Base-by-base conservation (phyloP, 1,140 invertebrate species). In the Neoseiulus cucumeris region DNA sequence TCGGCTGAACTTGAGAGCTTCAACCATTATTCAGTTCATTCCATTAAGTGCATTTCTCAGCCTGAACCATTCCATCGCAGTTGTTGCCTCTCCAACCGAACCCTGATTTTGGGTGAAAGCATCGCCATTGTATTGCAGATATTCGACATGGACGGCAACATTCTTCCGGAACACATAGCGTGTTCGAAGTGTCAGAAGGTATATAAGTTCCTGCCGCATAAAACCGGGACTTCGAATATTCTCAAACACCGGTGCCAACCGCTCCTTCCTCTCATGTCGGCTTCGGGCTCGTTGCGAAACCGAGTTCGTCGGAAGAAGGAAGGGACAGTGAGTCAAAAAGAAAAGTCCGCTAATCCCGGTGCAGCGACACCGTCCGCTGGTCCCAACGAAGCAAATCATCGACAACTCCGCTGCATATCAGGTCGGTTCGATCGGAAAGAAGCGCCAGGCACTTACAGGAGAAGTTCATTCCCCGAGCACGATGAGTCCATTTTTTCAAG, bases 161-260 rank as follows among this genome's bases (percentile, higher is more conserved):
- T 17, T 2, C 2, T 59, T 29, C 14, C 51, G 33, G 51, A 59
- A 20, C 51, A 59, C 9, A 33, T 59, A 33, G 51, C 51, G 14
- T 59, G 51, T 25, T 59, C 51, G 9, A 59, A 59, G 9, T 59
- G 51, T 20, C 51, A 25, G 14, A 59, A 59, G 9, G 51, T 59
- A 12, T 59, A 59, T 33, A 25, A 33, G 17, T 59, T 59, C 22
- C 51, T 59, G 4, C 51, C 51, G 12, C 51, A 59, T 25, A 59
- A 59, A 9, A 59, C 51, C 6, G 51, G 51, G 25, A 59, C 51
- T 6, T 59, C 51, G 1, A 59, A 59, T 59, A 59, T 59, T 20
- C 51, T 59, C 33, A 59, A 59, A 25, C 51, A 59, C 22, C 51
- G 51, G 14, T 59, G 51, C 51, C 51, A 59, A 25, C 33, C 51